Evolutionary conservation across 2,888 invertebrate species (phyloP), one percentile per base, ranked within the genome.

Genomic region (Cosmia pyralina): DNA sequence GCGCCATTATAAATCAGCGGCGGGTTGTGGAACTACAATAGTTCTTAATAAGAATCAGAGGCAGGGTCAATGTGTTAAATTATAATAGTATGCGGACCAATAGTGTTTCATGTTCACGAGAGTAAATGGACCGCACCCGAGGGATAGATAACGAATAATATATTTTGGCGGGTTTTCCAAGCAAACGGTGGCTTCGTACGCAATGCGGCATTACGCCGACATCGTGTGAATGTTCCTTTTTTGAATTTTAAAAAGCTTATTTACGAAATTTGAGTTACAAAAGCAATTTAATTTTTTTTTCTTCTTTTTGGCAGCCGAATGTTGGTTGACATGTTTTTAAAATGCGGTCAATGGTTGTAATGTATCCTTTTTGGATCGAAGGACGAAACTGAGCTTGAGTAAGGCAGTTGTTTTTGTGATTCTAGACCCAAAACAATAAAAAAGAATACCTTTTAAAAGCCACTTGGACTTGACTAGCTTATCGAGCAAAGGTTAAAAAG

Each of bases 121-220:
- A 84, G 84, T 82, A 87, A 88, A 92, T 89, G 89, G 88, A 92
- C 87, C 85, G 88, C 85, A 83, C 94, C 90, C 93, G 64, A 34
- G 94, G 91, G 93, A 87, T 88, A 92, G 93, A 94, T 95, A 94
- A 92, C 91, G 92, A 90, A 92, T 93, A 94, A 94, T 94, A 93
- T 93, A 94, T 94, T 94, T 94, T 90, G 91, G 87, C 89, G 92
- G 90, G 89, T 92, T 93, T 91, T 91, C 91, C 90, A 90, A 90
- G 89, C 86, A 90, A 89, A 84, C 82, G 83, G 84, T 78, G 79
- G 83, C 80, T 79, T 82, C 79, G 80, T 87, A 86, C 87, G 87
- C 87, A 86, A 77, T 87, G 86, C 86, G 86, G 86, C 67, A 86
- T 85, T 77, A 83, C 66, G 73, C 71, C 72, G 63, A 75, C 76